phyloP scores from a whole-genome alignment of 2,113 vertebrate genomes.

The Barnardius zonarius region DNA sequence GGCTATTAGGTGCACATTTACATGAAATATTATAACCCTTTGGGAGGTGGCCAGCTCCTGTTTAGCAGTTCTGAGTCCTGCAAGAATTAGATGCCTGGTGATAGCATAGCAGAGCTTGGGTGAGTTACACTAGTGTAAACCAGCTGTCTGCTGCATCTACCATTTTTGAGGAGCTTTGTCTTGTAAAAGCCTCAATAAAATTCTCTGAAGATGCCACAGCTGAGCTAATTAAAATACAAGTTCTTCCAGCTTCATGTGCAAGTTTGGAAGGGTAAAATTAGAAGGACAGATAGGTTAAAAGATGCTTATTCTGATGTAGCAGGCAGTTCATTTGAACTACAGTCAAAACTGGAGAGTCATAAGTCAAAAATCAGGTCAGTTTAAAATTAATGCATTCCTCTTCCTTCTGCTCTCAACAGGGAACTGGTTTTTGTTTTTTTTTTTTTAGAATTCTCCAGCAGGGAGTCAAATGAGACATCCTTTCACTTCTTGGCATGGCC shows the following conservation, averaged over 20 bases:
- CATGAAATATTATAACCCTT: neutral
- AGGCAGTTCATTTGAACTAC: neutral
- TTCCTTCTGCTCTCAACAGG: neutral
- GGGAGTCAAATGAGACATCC: neutral
- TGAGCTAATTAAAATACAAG: neutral
- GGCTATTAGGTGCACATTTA: neutral
- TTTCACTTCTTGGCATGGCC: neutral
- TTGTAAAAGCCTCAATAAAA: neutral
- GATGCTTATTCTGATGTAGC: neutral
- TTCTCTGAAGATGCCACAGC: neutral
- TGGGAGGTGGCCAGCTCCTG: neutral
- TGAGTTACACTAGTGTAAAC: neutral
- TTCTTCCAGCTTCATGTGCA: neutral
- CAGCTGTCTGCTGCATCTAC: neutral
- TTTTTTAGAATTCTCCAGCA: neutral
- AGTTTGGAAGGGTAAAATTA: neutral
- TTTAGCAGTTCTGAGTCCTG: neutral
- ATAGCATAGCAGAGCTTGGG: neutral
- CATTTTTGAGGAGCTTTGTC: neutral
- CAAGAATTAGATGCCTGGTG: neutral
- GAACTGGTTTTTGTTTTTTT: neutral
- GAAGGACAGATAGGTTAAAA: neutral
- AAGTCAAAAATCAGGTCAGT: neutral
- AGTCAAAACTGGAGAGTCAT: neutral
- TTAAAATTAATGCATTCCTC: neutral